Conservation (phyloP, 2,888 invertebrate species). For the Gnatocerus cornutus region DNA sequence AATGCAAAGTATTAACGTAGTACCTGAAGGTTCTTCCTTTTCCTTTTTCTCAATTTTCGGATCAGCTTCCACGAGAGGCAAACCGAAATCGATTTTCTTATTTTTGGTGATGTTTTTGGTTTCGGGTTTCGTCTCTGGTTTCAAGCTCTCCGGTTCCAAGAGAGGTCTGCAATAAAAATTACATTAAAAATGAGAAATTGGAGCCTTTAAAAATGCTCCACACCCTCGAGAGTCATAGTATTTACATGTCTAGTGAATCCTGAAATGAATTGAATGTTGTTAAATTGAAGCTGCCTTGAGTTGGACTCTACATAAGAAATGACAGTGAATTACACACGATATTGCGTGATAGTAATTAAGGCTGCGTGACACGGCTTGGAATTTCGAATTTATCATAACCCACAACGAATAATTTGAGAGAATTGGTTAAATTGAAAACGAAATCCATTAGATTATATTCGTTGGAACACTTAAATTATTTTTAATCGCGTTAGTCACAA, state of each 20-base stretch:
- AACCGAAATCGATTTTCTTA: constrained; percentile 38
- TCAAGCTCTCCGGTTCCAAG: neutral
- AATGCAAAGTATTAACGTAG: constrained; percentile 16
- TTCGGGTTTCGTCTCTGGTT: constrained; percentile 9
- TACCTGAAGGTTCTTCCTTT: constrained; percentile 50
- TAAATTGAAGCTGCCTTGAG: neutral
- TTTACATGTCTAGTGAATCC: too few relatives aligned
- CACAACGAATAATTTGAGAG: neutral
- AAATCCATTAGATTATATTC: neutral
- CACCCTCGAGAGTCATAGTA: too few relatives aligned
- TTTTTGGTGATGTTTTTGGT: constrained; percentile 17
- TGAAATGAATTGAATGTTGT: too few relatives aligned
- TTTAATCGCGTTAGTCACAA: neutral
- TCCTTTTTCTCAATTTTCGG: constrained; percentile 42
- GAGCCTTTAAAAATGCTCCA: too few relatives aligned
- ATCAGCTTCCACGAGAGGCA: constrained; percentile 48
- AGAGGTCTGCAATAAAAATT: constrained; percentile 24
- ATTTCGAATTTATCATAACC: constrained; percentile 4
- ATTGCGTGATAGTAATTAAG: constrained; percentile 17
- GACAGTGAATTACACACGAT: constrained; percentile 11
- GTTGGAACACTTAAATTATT: neutral
- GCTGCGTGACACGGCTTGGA: constrained; percentile 7
- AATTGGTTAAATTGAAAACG: neutral
- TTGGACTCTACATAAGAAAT: neutral
- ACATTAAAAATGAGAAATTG: too few relatives aligned